These are phyloP conservation scores for Varanus komodoensis DNA, from an alignment of 2,113 vertebrate genomes.

Conservation along the genomic window DNA sequence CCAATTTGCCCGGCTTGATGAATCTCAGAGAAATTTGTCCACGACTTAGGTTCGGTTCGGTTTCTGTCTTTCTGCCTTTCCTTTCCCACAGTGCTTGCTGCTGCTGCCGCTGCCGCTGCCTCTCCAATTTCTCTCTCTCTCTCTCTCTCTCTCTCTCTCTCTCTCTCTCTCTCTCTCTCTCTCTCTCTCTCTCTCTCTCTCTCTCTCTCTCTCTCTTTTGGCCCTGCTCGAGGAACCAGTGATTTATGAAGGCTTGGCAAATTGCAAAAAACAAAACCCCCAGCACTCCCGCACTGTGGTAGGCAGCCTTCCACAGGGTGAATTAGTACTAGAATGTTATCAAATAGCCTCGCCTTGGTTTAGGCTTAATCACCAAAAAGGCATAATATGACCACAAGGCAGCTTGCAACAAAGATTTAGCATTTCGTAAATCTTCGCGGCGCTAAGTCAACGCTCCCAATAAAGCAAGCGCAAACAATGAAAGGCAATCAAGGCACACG, in stretches of 20 bases:
- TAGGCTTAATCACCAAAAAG: slow-evolving; percentile 77
- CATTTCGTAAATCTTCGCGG: slow-evolving; percentile 74
- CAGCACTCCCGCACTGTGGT: slow-evolving; percentile 71
- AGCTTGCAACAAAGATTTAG: slow-evolving; percentile 71
- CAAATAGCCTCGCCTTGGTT: slow-evolving; percentile 74
- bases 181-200: slow-evolving; percentile 56
- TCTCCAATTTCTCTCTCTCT: slow-evolving; percentile 63
- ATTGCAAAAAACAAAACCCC: slow-evolving; percentile 78
- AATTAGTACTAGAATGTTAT: slow-evolving; percentile 78
- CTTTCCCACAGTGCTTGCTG: neutral
- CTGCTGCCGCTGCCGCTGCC: slow-evolving; percentile 13
- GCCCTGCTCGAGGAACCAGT: slow-evolving; percentile 69
- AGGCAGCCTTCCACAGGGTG: slow-evolving; percentile 77
- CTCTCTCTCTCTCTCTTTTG: slow-evolving; percentile 60
- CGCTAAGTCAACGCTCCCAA: slow-evolving; percentile 58
- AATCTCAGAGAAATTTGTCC: slow-evolving; percentile 75
- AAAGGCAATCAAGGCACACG: slow-evolving; percentile 68
- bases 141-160: slow-evolving; percentile 10
- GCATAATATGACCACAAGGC: slow-evolving; percentile 74
- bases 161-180: slow-evolving; percentile 57
- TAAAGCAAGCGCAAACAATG: slow-evolving; percentile 75
- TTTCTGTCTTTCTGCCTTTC: neutral
- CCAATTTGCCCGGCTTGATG: slow-evolving; percentile 81
- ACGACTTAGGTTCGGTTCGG: slow-evolving; percentile 56
- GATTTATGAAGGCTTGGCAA: slow-evolving; percentile 84